Percentiles rank a stretch among this genome's conserved stretches.
Conservation (phyloP, 1,140 invertebrate species). For the Zaprionus camerounensis region DNA sequence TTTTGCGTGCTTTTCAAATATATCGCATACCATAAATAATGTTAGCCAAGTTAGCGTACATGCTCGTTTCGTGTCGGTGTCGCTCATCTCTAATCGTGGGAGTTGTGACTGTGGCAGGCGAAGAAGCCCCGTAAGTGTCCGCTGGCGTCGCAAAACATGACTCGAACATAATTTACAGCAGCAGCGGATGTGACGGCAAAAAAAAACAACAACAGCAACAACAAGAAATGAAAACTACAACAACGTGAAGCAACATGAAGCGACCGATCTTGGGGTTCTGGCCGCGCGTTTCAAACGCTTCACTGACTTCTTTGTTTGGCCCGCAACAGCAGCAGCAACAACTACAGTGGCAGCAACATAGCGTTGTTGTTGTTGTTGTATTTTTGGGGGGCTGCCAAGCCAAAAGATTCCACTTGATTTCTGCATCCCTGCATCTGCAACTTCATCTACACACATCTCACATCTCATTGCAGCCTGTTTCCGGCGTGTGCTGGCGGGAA, state of each 20-base stretch:
- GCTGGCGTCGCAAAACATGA: constrained; percentile 61
- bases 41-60: neutral
- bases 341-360: neutral
- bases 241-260: constrained; percentile 48
- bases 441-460: constrained; percentile 13
- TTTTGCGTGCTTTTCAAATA: neutral
- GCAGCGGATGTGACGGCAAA: constrained; percentile 67
- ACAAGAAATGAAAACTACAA: constrained; percentile 35
- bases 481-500: constrained; percentile 88
- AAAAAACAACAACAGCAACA: constrained; percentile 37
- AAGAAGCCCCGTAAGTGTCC: constrained; percentile 11
- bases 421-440: constrained; percentile 32
- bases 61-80: neutral
- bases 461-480: constrained; percentile 88
- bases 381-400: constrained; percentile 10
- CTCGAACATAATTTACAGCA: constrained; percentile 81
- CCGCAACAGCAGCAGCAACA: constrained; percentile 8
- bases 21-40: neutral
- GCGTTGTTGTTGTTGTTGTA: neutral
- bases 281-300: constrained; percentile 43
- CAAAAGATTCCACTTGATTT: constrained; percentile 14
- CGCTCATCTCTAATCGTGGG: constrained; percentile 8
- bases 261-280: constrained; percentile 44
- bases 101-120: constrained; percentile 1
- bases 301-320: constrained; percentile 39